phyloP scores from a whole-genome alignment of 2,113 vertebrate species.

The Parotia lawesii region DNA sequence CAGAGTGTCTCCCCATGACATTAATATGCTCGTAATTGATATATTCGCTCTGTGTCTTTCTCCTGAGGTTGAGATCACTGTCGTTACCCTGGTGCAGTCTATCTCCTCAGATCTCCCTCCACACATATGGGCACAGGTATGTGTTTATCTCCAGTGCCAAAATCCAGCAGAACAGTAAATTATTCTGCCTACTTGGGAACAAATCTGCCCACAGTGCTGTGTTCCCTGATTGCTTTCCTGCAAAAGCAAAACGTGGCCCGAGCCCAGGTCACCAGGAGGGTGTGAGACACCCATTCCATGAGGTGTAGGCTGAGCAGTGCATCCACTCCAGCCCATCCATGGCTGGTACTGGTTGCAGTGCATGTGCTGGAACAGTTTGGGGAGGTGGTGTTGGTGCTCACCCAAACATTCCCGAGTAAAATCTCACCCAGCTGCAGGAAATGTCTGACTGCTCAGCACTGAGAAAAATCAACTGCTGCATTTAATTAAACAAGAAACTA shows the following conservation, averaged over 20 bases:
- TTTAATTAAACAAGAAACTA: not conserved
- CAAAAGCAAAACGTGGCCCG: too few species aligned
- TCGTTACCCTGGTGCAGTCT: not conserved
- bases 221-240: not conserved
- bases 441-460: not conserved
- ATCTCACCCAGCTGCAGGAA: not conserved
- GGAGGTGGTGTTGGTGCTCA: fast-evolving
- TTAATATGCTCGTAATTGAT: conserved; percentile 9
- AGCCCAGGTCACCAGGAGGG: fast-evolving
- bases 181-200: not conserved
- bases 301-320: fast-evolving
- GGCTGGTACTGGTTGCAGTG: too few species aligned
- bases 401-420: fast-evolving
- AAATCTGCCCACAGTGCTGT: not conserved
- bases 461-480: not conserved
- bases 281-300: fast-evolving
- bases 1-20: conserved; percentile 12
- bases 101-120: not conserved
- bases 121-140: not conserved
- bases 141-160: not conserved
- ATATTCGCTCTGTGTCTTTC: not conserved
- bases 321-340: fast-evolving
- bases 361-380: fast-evolving
- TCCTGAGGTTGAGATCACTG: not conserved
- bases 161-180: not conserved